Percentiles rank a stretch among this genome's conserved stretches.
phyloP scores from a whole-genome alignment of 2,113 vertebrate genomes.

The Mus musculus region DNA sequence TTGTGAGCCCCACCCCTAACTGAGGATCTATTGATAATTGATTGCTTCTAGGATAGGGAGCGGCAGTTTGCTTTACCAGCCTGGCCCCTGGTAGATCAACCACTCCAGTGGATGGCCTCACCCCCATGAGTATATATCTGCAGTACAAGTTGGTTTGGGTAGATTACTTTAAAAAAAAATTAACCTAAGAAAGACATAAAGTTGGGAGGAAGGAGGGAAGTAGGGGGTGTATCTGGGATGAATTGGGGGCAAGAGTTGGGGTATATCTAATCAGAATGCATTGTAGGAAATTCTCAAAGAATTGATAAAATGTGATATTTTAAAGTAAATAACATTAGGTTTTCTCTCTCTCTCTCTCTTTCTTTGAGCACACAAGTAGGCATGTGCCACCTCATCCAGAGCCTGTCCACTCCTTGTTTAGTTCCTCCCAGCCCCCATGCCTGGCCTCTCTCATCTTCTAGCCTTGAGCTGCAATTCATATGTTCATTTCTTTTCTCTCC shows the following conservation, averaged over 20 bases:
- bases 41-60: neutral
- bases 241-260: neutral
- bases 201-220: neutral
- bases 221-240: neutral
- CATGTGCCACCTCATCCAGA: neutral
- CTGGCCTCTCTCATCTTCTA: neutral
- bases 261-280: neutral
- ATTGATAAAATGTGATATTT: neutral
- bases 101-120: neutral
- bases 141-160: no score
- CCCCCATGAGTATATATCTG: neutral
- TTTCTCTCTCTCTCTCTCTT: neutral
- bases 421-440: neutral
- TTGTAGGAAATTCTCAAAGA: neutral
- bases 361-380: neutral
- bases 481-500: neutral
- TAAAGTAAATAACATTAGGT: neutral
- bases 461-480: fast-evolving
- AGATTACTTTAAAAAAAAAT: neutral
- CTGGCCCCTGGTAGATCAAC: no score
- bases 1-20: neutral
- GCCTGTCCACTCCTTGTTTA: fast-evolving
- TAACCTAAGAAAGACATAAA: no score
- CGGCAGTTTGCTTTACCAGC: neutral
- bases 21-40: neutral